Conservation (phyloP, 2,888 invertebrate species). For the Cordilura impudica region DNA sequence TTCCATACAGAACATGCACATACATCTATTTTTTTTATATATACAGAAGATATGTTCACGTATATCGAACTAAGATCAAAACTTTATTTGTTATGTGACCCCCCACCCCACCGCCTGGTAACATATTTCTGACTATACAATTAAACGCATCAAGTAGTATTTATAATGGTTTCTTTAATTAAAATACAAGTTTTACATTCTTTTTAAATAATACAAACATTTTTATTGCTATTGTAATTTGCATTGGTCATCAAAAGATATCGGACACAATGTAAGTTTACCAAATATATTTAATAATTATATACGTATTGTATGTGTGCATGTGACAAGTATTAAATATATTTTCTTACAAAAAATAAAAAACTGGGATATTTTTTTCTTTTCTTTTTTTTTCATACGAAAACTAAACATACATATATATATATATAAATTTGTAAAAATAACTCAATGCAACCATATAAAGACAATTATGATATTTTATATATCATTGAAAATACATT, state of each 20-base stretch:
- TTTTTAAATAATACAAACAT: conserved; percentile 21
- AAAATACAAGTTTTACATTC: background rate
- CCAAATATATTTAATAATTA: conserved; percentile 19
- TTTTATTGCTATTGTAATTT: background rate
- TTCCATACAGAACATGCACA: no score
- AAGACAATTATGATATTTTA: conserved; percentile 53
- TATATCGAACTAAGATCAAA: no score
- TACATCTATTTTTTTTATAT: no score
- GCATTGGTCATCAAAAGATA: background rate
- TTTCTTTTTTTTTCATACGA: background rate
- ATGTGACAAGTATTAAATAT: background rate
- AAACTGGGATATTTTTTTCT: background rate
- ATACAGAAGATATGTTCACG: no score
- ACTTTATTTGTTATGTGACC: no score
- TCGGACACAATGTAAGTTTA: conserved; percentile 10
- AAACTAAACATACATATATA: no score
- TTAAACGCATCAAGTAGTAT: no score
- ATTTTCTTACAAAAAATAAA: no score
- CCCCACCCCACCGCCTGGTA: no score
- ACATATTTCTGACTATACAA: no score
- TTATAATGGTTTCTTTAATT: background rate
- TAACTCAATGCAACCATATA: conserved; percentile 30
- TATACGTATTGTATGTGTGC: background rate
- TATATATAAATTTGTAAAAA: conserved; percentile 2
- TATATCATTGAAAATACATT: conserved; percentile 51